Percentiles rank a stretch among this genome's conserved stretches.
Conservation (phyloP, 1,140 invertebrate species). For the honey bee (Apis mellifera) region Amel_HAv3.1 CM009936.2:13916001-13916500, state of each 20-base stretch:
- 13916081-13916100: background rate
- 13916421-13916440: conserved; percentile 63
- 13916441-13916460: conserved; percentile 56
- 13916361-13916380: conserved; percentile 33
- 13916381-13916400: conserved; percentile 44
- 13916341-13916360: background rate
- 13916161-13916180: conserved; percentile 15
- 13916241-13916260: conserved; percentile 39
- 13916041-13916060: too few species aligned
- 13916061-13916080: conserved; percentile 7
- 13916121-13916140: conserved; percentile 14
- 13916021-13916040: background rate
- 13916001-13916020: background rate
- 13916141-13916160: conserved; percentile 5
- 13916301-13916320: conserved; percentile 35
- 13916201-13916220: background rate
- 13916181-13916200: background rate
- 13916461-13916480: conserved; percentile 50
- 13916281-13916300: conserved; percentile 59
- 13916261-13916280: conserved; percentile 53
- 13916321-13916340: background rate
- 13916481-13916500: conserved; percentile 37
- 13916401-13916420: conserved; percentile 13
- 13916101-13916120: conserved; percentile 22
- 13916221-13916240: conserved; percentile 42